phyloP scores from a whole-genome alignment of 2,888 invertebrate species.

The Stenchaetothrips biformis region DNA sequence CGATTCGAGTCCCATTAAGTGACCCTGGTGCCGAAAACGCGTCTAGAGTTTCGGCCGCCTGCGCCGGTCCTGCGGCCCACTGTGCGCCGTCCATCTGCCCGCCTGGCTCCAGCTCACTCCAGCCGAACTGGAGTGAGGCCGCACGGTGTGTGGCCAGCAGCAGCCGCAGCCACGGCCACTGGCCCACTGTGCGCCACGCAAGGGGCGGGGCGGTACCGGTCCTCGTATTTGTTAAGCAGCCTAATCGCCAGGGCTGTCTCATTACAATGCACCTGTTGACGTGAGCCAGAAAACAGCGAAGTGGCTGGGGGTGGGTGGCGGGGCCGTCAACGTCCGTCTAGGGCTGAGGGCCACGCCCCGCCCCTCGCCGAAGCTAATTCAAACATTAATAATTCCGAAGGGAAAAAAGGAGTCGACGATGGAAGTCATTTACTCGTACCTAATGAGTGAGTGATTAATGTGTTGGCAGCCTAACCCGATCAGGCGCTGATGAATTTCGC shows the following conservation, averaged over 20 bases:
- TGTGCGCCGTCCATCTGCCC: too few species aligned
- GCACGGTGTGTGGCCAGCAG: conserved; percentile 10
- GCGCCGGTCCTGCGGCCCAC: too few species aligned
- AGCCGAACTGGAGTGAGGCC: too few species aligned
- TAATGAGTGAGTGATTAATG: neutral
- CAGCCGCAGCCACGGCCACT: neutral
- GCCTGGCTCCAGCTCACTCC: too few species aligned
- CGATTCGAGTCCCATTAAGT: too few species aligned
- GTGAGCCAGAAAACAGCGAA: neutral
- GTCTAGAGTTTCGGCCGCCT: too few species aligned
- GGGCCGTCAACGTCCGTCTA: too few species aligned
- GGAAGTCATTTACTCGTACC: neutral
- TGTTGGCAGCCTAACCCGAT: neutral
- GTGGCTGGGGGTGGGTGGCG: neutral
- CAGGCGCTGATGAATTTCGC: neutral
- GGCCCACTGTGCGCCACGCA: too few species aligned
- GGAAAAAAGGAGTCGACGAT: conserved; percentile 1
- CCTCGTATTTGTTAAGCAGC: conserved; percentile 2
- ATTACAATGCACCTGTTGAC: conserved; percentile 20
- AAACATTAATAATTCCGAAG: conserved; percentile 1
- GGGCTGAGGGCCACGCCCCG: neutral
- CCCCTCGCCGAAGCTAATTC: neutral
- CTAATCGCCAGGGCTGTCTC: conserved; percentile 3
- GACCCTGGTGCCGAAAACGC: too few species aligned
- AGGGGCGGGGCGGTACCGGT: neutral